These are phyloP conservation scores for Himalopsyche japonica DNA, from an alignment of 2,888 invertebrate genomes.

Conservation along the genomic window DNA sequence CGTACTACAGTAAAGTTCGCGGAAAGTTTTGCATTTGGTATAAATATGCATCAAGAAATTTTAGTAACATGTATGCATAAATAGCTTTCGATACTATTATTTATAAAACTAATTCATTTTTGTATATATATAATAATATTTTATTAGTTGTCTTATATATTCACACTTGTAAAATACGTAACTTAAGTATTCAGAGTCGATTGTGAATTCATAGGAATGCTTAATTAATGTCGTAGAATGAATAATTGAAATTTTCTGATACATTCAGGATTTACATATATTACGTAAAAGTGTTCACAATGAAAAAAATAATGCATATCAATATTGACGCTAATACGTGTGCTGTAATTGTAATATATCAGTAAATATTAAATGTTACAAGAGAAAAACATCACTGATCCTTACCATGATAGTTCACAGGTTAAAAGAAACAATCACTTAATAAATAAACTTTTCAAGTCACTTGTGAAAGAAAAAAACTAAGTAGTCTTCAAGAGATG, in stretches of 20 bases:
- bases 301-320: background rate
- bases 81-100: too few relatives aligned
- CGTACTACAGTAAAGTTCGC: too few relatives aligned
- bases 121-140: too few relatives aligned
- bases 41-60: too few relatives aligned
- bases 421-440: background rate
- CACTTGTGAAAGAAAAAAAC: background rate
- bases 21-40: too few relatives aligned
- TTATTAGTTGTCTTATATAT: too few relatives aligned
- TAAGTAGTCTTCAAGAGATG: background rate
- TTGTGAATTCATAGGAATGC: background rate
- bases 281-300: background rate
- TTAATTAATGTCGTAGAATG: background rate
- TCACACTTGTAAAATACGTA: too few relatives aligned
- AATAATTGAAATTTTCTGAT: background rate
- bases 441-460: background rate
- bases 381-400: background rate
- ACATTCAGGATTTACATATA: background rate
- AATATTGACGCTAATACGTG: background rate
- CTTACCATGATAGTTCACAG: background rate
- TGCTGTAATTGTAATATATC: background rate
- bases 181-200: background rate
- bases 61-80: too few relatives aligned
- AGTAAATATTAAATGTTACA: background rate
- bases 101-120: too few relatives aligned